phyloP scores from a whole-genome alignment of 2,113 vertebrate species.

The Bos indicus region DNA sequence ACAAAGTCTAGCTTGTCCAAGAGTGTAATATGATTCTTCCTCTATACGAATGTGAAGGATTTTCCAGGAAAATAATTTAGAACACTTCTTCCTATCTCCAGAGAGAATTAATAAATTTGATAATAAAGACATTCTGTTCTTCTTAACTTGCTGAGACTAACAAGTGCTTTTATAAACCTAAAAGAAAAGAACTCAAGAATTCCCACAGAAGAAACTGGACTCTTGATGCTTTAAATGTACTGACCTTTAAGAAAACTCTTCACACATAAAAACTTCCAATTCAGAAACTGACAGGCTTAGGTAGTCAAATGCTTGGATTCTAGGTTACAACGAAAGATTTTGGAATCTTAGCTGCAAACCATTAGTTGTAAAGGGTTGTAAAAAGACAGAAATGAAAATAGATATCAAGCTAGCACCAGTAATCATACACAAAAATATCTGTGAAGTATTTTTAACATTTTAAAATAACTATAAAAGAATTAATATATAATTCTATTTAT shows the following conservation, averaged over 20 bases:
- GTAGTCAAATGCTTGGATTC: neutral
- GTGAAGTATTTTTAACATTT: neutral
- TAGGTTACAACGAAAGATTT: neutral
- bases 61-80: neutral
- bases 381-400: neutral
- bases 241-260: conserved; percentile 1
- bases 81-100: neutral
- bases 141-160: neutral
- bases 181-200: neutral
- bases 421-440: neutral
- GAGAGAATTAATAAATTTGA: neutral
- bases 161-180: neutral
- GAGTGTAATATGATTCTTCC: neutral
- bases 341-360: neutral
- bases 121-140: neutral
- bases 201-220: neutral
- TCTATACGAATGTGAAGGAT: neutral
- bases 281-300: neutral
- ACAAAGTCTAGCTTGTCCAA: neutral
- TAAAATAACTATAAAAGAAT: neutral
- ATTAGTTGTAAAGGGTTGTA: neutral
- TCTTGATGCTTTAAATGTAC: neutral
- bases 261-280: neutral
- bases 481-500: neutral
- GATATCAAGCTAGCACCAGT: neutral